Conservation (phyloP, 2,113 vertebrate genomes). For the Mirza zaza region DNA sequence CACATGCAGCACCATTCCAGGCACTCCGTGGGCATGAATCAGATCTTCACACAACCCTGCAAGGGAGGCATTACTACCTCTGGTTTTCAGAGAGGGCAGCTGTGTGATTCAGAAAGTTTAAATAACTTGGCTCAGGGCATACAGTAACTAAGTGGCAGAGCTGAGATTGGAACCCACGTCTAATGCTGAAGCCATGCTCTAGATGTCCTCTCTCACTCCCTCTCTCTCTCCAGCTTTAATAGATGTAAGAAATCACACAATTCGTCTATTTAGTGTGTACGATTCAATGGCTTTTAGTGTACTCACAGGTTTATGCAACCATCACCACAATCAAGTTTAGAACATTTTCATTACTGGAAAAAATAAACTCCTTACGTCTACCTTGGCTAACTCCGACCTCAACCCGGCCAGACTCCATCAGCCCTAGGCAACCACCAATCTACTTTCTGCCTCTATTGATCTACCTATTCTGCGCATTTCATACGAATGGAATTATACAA, state of each 20-base stretch:
- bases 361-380: not conserved
- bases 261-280: not conserved
- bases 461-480: not conserved
- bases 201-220: too few relatives aligned
- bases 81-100: not conserved
- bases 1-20: fast-evolving
- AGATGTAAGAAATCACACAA: not conserved
- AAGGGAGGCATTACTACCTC: not conserved
- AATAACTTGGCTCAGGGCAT: not conserved
- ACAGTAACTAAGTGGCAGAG: not conserved
- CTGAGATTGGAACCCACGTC: not conserved
- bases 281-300: not conserved
- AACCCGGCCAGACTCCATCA: fast-evolving
- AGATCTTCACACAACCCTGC: too few relatives aligned
- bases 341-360: not conserved
- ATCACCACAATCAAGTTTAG: not conserved
- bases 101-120: not conserved
- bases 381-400: not conserved
- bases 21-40: fast-evolving
- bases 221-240: not conserved
- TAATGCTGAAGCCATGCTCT: not conserved
- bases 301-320: not conserved
- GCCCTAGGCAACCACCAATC: too few relatives aligned
- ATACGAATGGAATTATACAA: not conserved
- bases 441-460: not conserved